Evolutionary conservation across 1,140 invertebrate species (phyloP).

Genomic region (Heliconius melpomene): DNA sequence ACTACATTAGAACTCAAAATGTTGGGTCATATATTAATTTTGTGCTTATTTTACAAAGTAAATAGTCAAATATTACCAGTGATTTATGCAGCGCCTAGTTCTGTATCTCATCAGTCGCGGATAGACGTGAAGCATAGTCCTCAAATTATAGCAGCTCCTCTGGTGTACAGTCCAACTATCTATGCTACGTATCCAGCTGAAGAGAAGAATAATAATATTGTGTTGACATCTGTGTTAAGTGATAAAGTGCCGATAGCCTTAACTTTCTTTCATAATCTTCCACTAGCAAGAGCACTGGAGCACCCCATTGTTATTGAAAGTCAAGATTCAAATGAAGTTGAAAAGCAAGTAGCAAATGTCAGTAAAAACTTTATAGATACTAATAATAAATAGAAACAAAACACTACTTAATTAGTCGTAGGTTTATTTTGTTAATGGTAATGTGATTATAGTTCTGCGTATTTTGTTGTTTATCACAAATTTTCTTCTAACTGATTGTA

Average conservation of each 20-base stretch:
- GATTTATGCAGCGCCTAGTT: slow-evolving; percentile 66
- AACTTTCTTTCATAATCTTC: slow-evolving; percentile 61
- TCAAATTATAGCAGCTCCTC: slow-evolving; percentile 45
- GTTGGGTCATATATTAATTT: slow-evolving; percentile 51
- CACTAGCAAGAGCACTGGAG: slow-evolving; percentile 58
- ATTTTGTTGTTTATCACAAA: no score
- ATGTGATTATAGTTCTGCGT: no score
- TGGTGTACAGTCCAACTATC: slow-evolving; percentile 57
- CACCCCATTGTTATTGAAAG: slow-evolving; percentile 56
- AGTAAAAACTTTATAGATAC: not conserved
- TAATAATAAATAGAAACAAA: not conserved
- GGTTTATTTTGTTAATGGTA: not conserved
- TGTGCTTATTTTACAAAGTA: slow-evolving; percentile 41
- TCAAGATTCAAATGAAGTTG: slow-evolving; percentile 31
- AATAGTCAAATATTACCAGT: slow-evolving; percentile 53
- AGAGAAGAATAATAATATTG: slow-evolving; percentile 38
- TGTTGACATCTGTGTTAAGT: slow-evolving; percentile 44
- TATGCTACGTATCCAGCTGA: slow-evolving; percentile 43
- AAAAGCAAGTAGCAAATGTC: not conserved
- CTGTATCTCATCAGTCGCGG: slow-evolving; percentile 66
- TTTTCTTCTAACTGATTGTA: no score
- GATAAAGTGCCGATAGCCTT: slow-evolving; percentile 56
- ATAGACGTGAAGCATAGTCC: slow-evolving; percentile 62
- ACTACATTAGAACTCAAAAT: slow-evolving; percentile 48
- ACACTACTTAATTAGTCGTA: not conserved